Conservation (phyloP, 2,113 vertebrate genomes). For the Siniperca chuatsi region DNA sequence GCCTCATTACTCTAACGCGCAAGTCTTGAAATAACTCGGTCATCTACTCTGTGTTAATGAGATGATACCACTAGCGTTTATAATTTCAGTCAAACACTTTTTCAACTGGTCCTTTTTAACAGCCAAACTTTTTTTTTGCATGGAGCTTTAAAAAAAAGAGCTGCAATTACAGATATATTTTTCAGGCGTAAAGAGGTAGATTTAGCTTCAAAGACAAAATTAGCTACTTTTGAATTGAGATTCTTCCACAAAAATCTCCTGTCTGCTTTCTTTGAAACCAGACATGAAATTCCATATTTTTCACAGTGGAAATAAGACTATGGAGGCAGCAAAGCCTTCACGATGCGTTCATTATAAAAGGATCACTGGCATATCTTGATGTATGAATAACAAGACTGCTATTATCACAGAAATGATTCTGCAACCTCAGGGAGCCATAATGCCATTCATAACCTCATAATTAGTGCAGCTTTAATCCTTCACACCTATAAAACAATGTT, state of each 20-base stretch:
- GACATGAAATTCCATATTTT: slow-evolving; percentile 47
- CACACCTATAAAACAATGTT: slow-evolving; percentile 61
- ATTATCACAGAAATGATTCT: slow-evolving; percentile 60
- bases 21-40: slow-evolving; percentile 62
- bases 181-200: slow-evolving; percentile 5
- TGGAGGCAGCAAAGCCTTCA: slow-evolving; percentile 41
- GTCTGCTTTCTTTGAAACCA: slow-evolving; percentile 23
- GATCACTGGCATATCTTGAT: slow-evolving; percentile 62
- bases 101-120: not conserved
- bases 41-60: slow-evolving; percentile 52
- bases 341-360: slow-evolving; percentile 51
- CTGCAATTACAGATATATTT: not conserved
- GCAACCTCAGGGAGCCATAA: slow-evolving; percentile 60
- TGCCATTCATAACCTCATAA: slow-evolving; percentile 63
- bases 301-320: slow-evolving; percentile 34
- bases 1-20: slow-evolving; percentile 71
- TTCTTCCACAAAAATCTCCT: slow-evolving; percentile 5
- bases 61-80: slow-evolving; percentile 39
- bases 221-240: slow-evolving; percentile 19
- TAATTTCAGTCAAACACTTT: slow-evolving; percentile 37
- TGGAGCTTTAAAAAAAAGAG: slow-evolving; percentile 10
- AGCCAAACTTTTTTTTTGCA: not conserved
- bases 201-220: slow-evolving; percentile 42
- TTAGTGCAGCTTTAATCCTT: slow-evolving; percentile 62
- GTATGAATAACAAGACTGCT: slow-evolving; percentile 59